Base-by-base conservation (phyloP, 2,797 vertebrate species). In the Fistularia tabacaria region DNA sequence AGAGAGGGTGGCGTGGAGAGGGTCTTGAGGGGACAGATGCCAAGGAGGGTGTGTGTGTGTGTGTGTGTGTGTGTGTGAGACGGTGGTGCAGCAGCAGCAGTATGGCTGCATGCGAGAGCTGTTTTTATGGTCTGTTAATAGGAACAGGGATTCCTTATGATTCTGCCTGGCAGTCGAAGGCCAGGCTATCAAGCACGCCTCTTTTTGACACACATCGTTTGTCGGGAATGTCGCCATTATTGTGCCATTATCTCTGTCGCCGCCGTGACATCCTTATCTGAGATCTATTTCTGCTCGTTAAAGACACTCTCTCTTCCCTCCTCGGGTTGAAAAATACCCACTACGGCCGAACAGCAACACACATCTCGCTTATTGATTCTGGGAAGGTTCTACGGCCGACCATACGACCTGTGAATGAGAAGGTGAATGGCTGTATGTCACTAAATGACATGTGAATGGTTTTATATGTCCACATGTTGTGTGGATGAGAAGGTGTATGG, bases 171-270 rank as follows among this genome's bases (percentile, higher is more conserved):
- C 51, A 55, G n/a, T 51, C 57, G 38, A 66, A n/a, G 46, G 40
- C n/a, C 43, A 10, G 43, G 41, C 39, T 53, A 37, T 60, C 15
- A 3, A 25, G 38, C 14, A 51, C 51, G 38, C 59, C 44, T 52
- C 15, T 53, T 39, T 25, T 53, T 9, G 37, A 47, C 51, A 52
- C 57, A 38, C 45, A 55, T 69, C 64, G 73, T 59, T 61, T 4
- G 8, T 59, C 62, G 72, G 66, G 81, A 85, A 85, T 84, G 77
- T 55, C 62, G 57, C 71, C 59, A 68, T 82, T 83, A 72, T 73
- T 79, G 49, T 61, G 9, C 64, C 64, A 70, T 75, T 79, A 69
- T 77, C 73, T 77, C 25, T 44, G 59, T 73, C 70, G 68, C 65
- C 58, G 49, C 14, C 64, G 59, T 74, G 49, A 66, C 69, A 65